A percentile compares a stretch with the other conserved stretches of the same genome.
Conservation (phyloP, 2,113 vertebrate species). For the Callithrix jacchus region DNA sequence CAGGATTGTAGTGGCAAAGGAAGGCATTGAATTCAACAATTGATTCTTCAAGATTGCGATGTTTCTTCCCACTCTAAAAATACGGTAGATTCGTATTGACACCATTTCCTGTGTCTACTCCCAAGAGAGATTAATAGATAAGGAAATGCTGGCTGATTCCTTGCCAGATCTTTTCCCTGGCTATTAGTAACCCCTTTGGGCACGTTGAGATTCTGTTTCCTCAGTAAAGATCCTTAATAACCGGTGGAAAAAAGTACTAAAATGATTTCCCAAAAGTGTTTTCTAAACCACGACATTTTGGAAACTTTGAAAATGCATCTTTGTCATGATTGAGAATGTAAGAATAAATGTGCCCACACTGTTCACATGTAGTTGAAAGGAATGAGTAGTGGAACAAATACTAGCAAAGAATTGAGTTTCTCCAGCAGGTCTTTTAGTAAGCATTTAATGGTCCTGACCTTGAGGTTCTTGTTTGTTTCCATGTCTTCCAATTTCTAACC, state of each 20-base stretch:
- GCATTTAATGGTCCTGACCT: slow-evolving; percentile 41
- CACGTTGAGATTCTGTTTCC: not conserved
- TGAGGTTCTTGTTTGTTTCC: slow-evolving; percentile 55
- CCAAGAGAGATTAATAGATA: not conserved
- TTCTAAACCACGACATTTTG: slow-evolving; percentile 41
- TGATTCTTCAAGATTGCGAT: not conserved
- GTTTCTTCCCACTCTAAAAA: not conserved
- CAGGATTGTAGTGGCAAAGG: not conserved
- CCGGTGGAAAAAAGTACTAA: not conserved
- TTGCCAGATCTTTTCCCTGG: not conserved
- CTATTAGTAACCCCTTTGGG: not conserved
- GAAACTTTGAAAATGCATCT: slow-evolving; percentile 33
- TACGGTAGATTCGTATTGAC: not conserved
- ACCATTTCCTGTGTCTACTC: not conserved
- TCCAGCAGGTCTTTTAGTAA: slow-evolving; percentile 20
- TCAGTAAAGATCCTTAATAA: slow-evolving; percentile 14
- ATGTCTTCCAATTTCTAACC: slow-evolving; percentile 50
- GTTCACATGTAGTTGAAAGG: slow-evolving; percentile 13
- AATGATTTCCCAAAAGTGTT: slow-evolving; percentile 15
- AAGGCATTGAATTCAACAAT: not conserved
- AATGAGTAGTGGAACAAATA: not conserved
- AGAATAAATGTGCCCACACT: not conserved
- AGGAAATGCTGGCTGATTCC: not conserved
- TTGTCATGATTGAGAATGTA: not conserved
- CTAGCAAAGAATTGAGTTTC: slow-evolving; percentile 2